Percentiles rank a stretch among this genome's conserved stretches.
phyloP scores from a whole-genome alignment of 1,140 invertebrate genomes.

The Meloidogyne floridensis region DNA sequence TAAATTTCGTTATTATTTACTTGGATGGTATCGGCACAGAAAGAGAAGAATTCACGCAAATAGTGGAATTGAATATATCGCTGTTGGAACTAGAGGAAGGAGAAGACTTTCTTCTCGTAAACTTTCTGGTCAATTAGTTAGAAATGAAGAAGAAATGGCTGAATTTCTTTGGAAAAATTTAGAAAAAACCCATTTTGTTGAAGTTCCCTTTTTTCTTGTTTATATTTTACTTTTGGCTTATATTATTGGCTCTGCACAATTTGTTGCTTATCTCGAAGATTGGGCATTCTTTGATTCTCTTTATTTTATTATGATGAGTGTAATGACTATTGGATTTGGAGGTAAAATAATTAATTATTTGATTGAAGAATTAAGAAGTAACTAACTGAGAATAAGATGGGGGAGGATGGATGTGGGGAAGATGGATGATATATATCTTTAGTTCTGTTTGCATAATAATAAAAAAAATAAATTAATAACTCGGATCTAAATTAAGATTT shows the following conservation, averaged over 20 bases:
- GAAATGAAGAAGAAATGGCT: constrained; percentile 44
- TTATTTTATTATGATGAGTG: constrained; percentile 65
- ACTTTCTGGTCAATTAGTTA: constrained; percentile 15
- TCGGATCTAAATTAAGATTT: too few relatives aligned
- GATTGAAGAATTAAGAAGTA: too few relatives aligned
- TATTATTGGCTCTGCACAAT: constrained; percentile 51
- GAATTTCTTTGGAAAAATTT: constrained; percentile 65
- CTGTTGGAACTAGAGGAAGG: neutral
- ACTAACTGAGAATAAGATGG: too few relatives aligned
- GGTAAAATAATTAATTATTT: constrained; percentile 33
- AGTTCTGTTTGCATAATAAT: too few relatives aligned
- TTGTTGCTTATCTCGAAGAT: constrained; percentile 57
- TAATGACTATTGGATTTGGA: constrained; percentile 63
- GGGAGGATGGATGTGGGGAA: too few relatives aligned
- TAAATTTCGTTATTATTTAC: constrained; percentile 57
- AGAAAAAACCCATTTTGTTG: constrained; percentile 64
- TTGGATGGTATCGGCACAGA: constrained; percentile 49
- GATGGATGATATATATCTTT: too few relatives aligned
- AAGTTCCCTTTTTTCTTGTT: constrained; percentile 59
- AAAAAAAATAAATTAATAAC: too few relatives aligned
- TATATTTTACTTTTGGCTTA: constrained; percentile 56
- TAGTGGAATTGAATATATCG: constrained; percentile 18
- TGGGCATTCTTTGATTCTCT: constrained; percentile 52
- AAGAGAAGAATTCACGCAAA: constrained; percentile 26
- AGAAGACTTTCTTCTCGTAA: constrained; percentile 1